phyloP scores from a whole-genome alignment of 2,113 vertebrate genomes.

The Cheirogaleus medius region DNA sequence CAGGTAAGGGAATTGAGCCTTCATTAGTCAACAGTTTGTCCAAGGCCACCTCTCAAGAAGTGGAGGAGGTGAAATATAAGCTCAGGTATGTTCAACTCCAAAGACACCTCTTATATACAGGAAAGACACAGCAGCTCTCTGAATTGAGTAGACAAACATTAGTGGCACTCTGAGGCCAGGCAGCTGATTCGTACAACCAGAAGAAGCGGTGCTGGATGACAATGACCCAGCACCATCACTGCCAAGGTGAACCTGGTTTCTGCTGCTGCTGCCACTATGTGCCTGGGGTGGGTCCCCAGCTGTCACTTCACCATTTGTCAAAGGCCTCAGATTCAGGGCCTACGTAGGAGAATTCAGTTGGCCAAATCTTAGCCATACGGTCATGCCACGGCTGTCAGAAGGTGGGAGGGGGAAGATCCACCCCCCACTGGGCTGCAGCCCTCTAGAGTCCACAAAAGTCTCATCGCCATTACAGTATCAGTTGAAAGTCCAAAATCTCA shows the following conservation, averaged over 20 bases:
- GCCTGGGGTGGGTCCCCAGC: too few relatives aligned
- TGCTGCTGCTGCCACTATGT: rapidly evolving
- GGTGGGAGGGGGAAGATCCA: too few relatives aligned
- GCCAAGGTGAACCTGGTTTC: not conserved
- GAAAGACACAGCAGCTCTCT: not conserved
- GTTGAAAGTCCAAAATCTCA: not conserved
- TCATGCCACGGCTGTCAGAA: not conserved
- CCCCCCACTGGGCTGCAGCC: rapidly evolving
- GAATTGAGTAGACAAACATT: not conserved
- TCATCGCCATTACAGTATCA: not conserved
- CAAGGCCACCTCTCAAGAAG: not conserved
- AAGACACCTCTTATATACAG: not conserved
- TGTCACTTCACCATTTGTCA: not conserved
- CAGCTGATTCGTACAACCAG: not conserved
- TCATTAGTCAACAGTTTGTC: not conserved
- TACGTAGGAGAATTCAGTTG: not conserved
- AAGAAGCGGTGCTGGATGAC: not conserved
- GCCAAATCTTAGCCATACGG: not conserved
- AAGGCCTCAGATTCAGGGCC: not conserved
- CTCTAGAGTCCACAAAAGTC: not conserved
- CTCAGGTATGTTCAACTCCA: not conserved
- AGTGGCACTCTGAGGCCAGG: not conserved
- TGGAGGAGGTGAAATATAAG: not conserved
- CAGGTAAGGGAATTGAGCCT: not conserved
- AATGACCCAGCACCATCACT: rapidly evolving